Evolutionary conservation across 2,888 invertebrate genomes (phyloP).

Genomic region (Schizaphis graminum): DNA sequence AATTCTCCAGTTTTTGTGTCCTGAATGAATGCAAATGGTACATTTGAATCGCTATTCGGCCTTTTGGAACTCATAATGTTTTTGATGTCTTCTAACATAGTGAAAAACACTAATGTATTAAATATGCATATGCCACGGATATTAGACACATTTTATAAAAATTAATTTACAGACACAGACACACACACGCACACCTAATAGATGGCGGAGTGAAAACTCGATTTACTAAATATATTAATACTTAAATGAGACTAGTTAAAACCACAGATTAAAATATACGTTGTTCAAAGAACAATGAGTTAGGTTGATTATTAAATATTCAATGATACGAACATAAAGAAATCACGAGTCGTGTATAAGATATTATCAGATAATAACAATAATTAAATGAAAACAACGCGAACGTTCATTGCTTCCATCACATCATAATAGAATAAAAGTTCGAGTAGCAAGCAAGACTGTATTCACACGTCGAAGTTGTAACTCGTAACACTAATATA

Average conservation of each 20-base stretch:
- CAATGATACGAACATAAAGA: not conserved
- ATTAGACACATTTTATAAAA: not conserved
- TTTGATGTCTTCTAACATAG: slow-evolving; percentile 21
- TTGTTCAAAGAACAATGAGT: not conserved
- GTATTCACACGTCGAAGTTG: not conserved
- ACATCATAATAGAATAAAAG: not conserved
- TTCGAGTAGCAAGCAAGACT: not conserved
- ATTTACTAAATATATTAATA: not conserved
- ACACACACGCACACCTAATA: no score
- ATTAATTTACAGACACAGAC: not conserved
- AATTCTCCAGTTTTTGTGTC: not conserved
- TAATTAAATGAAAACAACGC: not conserved
- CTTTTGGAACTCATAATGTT: slow-evolving; percentile 20
- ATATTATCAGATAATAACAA: not conserved
- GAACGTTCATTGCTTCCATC: not conserved
- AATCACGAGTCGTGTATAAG: not conserved
- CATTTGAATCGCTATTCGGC: not conserved
- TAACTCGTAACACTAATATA: not conserved
- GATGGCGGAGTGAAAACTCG: not conserved
- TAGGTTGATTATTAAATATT: not conserved
- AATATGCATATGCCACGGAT: not conserved
- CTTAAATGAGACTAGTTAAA: not conserved
- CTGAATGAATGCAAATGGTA: not conserved
- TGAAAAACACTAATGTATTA: not conserved
- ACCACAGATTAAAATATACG: not conserved